Percentiles rank a stretch among this genome's conserved stretches.
phyloP scores from a whole-genome alignment of 2,797 vertebrate genomes.

The Brachyalestes nurse region DNA sequence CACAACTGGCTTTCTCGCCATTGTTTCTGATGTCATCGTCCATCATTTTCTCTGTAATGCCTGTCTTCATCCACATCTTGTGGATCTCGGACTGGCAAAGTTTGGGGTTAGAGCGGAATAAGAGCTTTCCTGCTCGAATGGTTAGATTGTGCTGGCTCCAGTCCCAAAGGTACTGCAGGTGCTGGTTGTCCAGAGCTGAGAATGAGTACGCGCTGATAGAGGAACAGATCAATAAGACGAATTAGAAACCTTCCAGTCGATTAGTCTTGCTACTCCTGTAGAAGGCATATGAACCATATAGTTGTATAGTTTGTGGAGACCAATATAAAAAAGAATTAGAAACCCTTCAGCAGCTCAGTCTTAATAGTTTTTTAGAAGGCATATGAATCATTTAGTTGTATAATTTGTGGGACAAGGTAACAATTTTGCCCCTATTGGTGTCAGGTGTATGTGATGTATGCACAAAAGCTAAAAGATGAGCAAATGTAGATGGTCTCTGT shows the following conservation, averaged over 20 bases:
- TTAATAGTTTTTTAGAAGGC: neutral
- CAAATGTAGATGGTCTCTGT: slow-evolving; percentile 9
- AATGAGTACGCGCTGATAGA: slow-evolving; percentile 89
- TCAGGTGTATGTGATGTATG: slow-evolving; percentile 20
- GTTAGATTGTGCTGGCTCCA: slow-evolving; percentile 96
- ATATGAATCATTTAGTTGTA: neutral
- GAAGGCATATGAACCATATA: neutral
- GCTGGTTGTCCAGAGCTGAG: slow-evolving; percentile 93
- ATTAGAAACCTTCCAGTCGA: neutral
- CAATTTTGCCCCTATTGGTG: slow-evolving; percentile 3
- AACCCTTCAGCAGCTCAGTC: neutral
- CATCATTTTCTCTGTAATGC: slow-evolving; percentile 83
- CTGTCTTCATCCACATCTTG: slow-evolving; percentile 91
- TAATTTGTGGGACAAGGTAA: neutral
- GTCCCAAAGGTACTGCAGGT: slow-evolving; percentile 95
- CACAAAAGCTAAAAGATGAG: slow-evolving; percentile 23
- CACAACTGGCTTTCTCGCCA: slow-evolving; percentile 94
- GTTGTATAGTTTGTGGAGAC: slow-evolving; percentile 6
- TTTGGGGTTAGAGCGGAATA: slow-evolving; percentile 94
- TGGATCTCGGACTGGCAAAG: slow-evolving; percentile 95
- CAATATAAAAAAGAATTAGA: slow-evolving; percentile 19
- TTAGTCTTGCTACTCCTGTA: neutral
- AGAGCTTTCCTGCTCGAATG: slow-evolving; percentile 89
- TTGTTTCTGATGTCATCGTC: slow-evolving; percentile 93
- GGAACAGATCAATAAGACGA: slow-evolving; percentile 20